phyloP scores from a whole-genome alignment of 2,797 vertebrate species.

The Peromyscus attwateri region DNA sequence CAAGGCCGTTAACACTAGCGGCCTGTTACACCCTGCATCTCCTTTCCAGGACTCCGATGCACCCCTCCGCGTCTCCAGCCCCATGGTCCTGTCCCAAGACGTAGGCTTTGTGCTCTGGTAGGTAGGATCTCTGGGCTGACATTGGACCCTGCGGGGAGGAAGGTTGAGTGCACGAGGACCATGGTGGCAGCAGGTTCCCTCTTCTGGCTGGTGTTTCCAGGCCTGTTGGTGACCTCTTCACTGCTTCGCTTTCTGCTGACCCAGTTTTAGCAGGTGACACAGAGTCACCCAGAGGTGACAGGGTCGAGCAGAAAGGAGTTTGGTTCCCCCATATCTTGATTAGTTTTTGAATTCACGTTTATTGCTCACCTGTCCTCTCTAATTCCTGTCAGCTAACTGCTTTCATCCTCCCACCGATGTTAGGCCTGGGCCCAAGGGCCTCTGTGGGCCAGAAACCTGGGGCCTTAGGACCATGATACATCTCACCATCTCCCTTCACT shows the following conservation, averaged over 20 bases:
- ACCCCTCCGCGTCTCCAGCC: neutral
- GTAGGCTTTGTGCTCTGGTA: neutral
- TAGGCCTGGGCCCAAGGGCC: neutral
- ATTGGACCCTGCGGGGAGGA: neutral
- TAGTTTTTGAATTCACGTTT: neutral
- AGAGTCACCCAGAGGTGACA: neutral
- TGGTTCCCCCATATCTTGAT: neutral
- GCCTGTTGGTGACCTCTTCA: neutral
- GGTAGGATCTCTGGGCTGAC: neutral
- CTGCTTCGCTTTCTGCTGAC: neutral
- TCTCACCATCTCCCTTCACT: too few relatives aligned
- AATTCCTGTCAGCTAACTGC: neutral
- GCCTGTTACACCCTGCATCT: neutral
- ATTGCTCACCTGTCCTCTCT: neutral
- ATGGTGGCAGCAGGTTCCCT: neutral
- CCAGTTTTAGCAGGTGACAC: neutral
- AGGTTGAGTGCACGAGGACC: neutral
- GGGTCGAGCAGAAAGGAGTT: neutral
- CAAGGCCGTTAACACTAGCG: too few relatives aligned
- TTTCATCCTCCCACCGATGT: neutral
- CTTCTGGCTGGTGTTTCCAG: neutral
- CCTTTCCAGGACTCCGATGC: neutral
- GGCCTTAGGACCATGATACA: neutral
- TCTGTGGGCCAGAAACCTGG: neutral
- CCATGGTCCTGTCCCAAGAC: neutral